Conservation (phyloP, 2,797 vertebrate genomes). For the Acanthurus leucopareius region DNA sequence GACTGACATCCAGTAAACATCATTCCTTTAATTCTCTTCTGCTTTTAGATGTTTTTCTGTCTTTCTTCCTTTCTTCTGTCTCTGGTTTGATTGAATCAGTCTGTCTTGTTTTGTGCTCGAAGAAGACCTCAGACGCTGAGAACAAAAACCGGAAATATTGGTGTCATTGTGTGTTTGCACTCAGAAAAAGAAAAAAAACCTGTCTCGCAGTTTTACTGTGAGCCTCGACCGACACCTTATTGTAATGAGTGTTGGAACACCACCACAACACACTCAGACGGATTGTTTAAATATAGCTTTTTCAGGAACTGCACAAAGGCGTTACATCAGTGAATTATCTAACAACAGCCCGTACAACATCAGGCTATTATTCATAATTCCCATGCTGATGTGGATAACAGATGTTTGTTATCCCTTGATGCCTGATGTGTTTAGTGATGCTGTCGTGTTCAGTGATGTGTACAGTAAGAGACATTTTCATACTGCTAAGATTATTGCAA, state of each 20-base stretch:
- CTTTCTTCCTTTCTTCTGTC: neutral
- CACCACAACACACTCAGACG: neutral
- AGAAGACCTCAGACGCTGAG: neutral
- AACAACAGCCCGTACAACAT: conserved; percentile 49
- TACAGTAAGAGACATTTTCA: conserved; percentile 22
- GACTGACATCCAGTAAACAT: conserved; percentile 44
- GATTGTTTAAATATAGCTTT: conserved; percentile 26
- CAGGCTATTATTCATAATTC: conserved; percentile 48
- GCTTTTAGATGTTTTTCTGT: neutral
- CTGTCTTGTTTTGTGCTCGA: neutral
- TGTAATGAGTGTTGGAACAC: neutral
- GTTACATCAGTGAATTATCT: conserved; percentile 44
- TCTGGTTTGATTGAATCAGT: neutral
- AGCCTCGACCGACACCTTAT: neutral
- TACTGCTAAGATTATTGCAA: conserved; percentile 1
- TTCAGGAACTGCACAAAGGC: conserved; percentile 17
- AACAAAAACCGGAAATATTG: conserved; percentile 3
- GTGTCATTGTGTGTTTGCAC: neutral
- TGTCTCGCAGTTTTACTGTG: neutral
- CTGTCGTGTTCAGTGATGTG: conserved; percentile 36
- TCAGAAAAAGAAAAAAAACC: neutral
- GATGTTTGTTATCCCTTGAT: conserved; percentile 51
- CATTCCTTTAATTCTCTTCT: conserved; percentile 18
- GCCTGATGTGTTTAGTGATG: conserved; percentile 34
- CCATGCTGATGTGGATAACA: conserved; percentile 46